Percentiles rank a stretch among this genome's conserved stretches.
phyloP scores from a whole-genome alignment of 2,113 vertebrate genomes.

The Fregata magnificens region DNA sequence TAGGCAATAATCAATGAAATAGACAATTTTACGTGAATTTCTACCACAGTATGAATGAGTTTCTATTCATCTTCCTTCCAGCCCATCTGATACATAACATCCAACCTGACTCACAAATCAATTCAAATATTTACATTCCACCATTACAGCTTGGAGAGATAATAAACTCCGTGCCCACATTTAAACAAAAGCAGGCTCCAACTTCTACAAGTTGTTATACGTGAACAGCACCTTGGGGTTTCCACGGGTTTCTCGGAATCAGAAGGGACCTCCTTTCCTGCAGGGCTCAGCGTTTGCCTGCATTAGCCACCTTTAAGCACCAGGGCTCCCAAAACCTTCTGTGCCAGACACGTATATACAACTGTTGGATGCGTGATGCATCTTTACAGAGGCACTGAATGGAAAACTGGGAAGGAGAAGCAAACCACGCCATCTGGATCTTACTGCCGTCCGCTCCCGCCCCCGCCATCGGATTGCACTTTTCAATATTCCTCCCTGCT shows the following conservation, averaged over 20 bases:
- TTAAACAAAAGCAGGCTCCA: neutral
- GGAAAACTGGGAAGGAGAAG: neutral
- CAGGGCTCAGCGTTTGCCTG: neutral
- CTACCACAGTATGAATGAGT: neutral
- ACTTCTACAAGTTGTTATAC: neutral
- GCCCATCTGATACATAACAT: neutral
- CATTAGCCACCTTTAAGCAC: neutral
- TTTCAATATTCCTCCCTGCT: neutral
- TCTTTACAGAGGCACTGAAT: neutral
- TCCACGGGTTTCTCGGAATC: neutral
- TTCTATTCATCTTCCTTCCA: neutral
- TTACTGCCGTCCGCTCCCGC: neutral
- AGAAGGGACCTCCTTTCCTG: neutral
- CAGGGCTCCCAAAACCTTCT: neutral
- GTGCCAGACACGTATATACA: neutral
- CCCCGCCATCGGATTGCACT: neutral
- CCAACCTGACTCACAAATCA: neutral
- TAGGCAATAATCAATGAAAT: neutral
- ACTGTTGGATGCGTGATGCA: neutral
- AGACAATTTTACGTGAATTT: neutral
- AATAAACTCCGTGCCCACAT: neutral
- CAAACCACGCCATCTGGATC: neutral
- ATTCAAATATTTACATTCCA: conserved; percentile 61
- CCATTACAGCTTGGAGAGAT: conserved; percentile 21
- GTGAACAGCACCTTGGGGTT: neutral